Evolutionary conservation across 2,113 vertebrate genomes (phyloP).

Genomic region (Xyrauchen texanus): DNA sequence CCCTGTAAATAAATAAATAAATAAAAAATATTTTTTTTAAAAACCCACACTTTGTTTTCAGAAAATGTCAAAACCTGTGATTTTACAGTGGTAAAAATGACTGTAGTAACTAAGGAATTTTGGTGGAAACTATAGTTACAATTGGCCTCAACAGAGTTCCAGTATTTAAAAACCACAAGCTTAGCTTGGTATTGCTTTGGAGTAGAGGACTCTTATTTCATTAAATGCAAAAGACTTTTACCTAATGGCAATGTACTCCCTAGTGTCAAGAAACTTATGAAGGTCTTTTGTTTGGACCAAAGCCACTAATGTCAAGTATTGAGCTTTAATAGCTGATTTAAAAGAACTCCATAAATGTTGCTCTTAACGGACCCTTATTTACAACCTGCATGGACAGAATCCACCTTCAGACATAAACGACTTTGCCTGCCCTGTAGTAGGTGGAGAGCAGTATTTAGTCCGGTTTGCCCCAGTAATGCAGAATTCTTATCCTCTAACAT

Average conservation of each 20-base stretch:
- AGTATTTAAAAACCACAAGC: background rate
- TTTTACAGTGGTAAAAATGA: too few species aligned
- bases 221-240: conserved; percentile 9
- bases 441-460: background rate
- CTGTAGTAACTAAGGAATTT: background rate
- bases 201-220: background rate
- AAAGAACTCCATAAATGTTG: background rate
- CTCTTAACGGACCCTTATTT: background rate
- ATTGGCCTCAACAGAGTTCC: background rate
- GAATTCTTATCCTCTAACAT: background rate
- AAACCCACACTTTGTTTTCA: too few species aligned
- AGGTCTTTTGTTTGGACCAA: background rate
- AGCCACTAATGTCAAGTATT: background rate
- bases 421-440: background rate
- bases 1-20: too few species aligned
- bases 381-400: background rate
- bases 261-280: background rate
- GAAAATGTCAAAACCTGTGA: too few species aligned
- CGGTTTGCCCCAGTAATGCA: background rate
- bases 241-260: background rate
- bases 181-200: background rate
- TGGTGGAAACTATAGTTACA: background rate
- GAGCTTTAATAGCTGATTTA: conserved; percentile 2
- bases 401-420: background rate
- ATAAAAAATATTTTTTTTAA: too few species aligned